A percentile compares a stretch with the other conserved stretches of the same genome.
Evolutionary conservation across 2,113 vertebrate species (phyloP).

Genomic region (Psilopogon haemacephalus): DNA sequence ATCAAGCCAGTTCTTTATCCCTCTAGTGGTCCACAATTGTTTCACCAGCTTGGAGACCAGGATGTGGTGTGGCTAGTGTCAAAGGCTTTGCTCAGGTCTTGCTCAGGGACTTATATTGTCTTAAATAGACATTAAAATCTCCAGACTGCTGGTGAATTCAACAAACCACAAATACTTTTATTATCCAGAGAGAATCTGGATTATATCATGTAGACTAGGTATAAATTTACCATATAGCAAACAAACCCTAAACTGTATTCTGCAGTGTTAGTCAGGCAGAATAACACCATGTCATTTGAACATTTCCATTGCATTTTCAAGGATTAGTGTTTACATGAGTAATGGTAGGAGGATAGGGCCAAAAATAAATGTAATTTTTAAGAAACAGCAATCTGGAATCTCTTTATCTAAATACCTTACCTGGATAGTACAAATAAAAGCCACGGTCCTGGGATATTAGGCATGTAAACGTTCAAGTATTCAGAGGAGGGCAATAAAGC

Average conservation of each 20-base stretch:
- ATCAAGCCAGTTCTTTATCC: no score
- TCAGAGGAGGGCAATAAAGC: no score
- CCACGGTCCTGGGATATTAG: not conserved
- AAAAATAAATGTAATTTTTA: not conserved
- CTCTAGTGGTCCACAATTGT: no score
- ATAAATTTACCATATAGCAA: not conserved
- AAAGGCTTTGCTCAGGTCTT: no score
- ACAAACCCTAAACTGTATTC: not conserved
- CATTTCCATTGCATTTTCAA: not conserved
- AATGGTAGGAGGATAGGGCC: not conserved
- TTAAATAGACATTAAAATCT: not conserved
- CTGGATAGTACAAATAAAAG: not conserved
- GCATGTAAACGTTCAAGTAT: not conserved
- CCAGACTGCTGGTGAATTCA: not conserved
- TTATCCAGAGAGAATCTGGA: not conserved
- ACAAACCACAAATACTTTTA: not conserved
- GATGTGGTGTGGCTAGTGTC: no score
- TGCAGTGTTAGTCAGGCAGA: not conserved
- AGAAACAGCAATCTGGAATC: not conserved
- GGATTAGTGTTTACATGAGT: not conserved
- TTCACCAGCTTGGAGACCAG: no score
- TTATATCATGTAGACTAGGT: not conserved
- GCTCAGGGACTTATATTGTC: not conserved
- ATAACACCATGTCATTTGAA: not conserved
- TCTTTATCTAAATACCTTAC: not conserved